phyloP scores from a whole-genome alignment of 2,888 invertebrate species.

The Andrena praecox region DNA sequence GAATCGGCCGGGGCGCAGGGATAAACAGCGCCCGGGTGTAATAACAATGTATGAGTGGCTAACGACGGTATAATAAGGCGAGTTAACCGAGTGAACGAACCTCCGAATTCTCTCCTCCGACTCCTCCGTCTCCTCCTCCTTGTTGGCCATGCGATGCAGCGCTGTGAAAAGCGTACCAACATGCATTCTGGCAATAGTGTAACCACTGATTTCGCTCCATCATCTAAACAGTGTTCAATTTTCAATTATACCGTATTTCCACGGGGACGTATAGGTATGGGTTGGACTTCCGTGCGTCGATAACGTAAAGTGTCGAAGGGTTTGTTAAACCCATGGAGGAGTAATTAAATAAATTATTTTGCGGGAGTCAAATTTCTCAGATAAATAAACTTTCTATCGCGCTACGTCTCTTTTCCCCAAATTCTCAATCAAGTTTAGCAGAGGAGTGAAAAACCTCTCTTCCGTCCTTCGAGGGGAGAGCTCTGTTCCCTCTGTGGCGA shows the following conservation, averaged over 20 bases:
- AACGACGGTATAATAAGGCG: constrained; percentile 67
- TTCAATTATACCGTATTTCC: not conserved
- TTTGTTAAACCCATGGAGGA: not conserved
- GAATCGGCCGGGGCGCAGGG: constrained; percentile 51
- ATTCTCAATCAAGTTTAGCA: not conserved
- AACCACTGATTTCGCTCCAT: too few species aligned
- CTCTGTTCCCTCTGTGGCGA: not conserved
- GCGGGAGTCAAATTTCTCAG: too few species aligned
- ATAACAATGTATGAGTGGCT: constrained; percentile 69
- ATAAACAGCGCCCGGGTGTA: constrained; percentile 56
- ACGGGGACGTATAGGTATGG: not conserved
- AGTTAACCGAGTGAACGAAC: constrained; percentile 66
- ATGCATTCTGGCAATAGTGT: too few species aligned
- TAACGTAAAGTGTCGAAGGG: constrained; percentile 26
- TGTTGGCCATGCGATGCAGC: constrained; percentile 6
- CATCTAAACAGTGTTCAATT: too few species aligned
- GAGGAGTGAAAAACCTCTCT: not conserved
- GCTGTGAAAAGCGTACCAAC: too few species aligned
- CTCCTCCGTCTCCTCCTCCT: not conserved
- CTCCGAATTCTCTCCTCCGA: constrained; percentile 46
- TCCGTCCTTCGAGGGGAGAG: not conserved
- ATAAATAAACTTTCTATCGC: too few species aligned
- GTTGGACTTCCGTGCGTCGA: constrained; percentile 34
- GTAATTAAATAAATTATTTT: too few species aligned
- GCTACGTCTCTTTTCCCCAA: not conserved